Conservation (phyloP, 2,797 vertebrate species). For the Rhinichthys osculus region DNA sequence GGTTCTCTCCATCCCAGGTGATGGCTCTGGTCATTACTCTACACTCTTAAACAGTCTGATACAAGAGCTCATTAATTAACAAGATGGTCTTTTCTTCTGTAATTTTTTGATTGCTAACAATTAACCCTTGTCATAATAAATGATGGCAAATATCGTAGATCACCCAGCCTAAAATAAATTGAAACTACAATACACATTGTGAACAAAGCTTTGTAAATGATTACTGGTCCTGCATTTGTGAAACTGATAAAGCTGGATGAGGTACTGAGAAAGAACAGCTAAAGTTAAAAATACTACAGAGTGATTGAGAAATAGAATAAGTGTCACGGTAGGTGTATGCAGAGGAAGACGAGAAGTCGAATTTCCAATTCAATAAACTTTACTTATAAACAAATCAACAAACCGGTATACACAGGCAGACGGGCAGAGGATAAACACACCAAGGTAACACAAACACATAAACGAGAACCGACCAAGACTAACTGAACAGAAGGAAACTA, state of each 20-base stretch:
- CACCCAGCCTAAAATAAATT: neutral
- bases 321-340: too few species aligned
- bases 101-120: neutral
- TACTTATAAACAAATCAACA: too few species aligned
- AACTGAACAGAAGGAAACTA: too few species aligned
- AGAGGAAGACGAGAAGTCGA: too few species aligned
- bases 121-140: slow-evolving; percentile 4
- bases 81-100: neutral
- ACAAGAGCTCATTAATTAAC: neutral
- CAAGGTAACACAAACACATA: too few species aligned
- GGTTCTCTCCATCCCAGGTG: neutral
- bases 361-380: too few species aligned
- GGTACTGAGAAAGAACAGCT: neutral
- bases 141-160: neutral
- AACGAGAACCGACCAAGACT: too few species aligned
- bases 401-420: too few species aligned
- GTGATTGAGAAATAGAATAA: neutral
- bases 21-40: neutral
- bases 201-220: neutral
- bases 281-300: neutral
- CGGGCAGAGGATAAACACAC: too few species aligned
- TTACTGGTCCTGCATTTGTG: neutral
- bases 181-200: neutral
- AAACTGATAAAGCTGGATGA: slow-evolving; percentile 24
- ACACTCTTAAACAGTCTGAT: neutral